These are phyloP conservation scores for Catamblyrhynchus diadema DNA, from an alignment of 2,797 vertebrate genomes.

Conservation along the genomic window DNA sequence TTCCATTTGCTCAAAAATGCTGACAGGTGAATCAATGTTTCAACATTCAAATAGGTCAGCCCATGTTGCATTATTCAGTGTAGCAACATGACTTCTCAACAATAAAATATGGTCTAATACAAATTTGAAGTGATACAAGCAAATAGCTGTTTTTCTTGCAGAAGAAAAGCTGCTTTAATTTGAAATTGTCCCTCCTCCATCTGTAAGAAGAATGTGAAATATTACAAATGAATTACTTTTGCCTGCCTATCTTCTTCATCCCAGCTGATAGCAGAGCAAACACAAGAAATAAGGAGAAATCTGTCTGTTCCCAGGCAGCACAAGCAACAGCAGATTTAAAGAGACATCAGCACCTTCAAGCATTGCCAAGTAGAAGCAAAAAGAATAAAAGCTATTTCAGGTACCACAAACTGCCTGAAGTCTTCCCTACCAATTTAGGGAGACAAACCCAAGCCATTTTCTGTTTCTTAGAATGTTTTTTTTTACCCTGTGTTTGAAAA, in stretches of 20 bases:
- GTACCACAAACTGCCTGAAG: not conserved
- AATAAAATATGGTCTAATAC: not conserved
- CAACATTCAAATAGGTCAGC: conserved; percentile 10
- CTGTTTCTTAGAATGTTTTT: not conserved
- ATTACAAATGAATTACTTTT: not conserved
- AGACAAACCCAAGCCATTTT: not conserved
- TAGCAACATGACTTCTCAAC: conserved; percentile 10
- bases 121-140: not conserved
- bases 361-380: not conserved
- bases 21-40: conserved; percentile 27
- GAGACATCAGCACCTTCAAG: not conserved
- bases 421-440: not conserved
- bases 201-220: not conserved
- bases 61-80: conserved; percentile 1
- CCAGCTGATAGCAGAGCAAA: not conserved
- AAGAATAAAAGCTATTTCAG: not conserved
- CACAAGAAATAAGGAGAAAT: not conserved
- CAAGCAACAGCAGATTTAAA: not conserved
- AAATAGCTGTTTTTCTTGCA: not conserved
- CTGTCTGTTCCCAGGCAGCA: not conserved
- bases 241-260: not conserved
- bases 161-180: not conserved
- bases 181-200: not conserved
- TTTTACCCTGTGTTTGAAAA: not conserved
- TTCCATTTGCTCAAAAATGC: conserved; percentile 22